Evolutionary conservation across 2,797 vertebrate genomes (phyloP).

Genomic region (Chromobotia macracanthus): DNA sequence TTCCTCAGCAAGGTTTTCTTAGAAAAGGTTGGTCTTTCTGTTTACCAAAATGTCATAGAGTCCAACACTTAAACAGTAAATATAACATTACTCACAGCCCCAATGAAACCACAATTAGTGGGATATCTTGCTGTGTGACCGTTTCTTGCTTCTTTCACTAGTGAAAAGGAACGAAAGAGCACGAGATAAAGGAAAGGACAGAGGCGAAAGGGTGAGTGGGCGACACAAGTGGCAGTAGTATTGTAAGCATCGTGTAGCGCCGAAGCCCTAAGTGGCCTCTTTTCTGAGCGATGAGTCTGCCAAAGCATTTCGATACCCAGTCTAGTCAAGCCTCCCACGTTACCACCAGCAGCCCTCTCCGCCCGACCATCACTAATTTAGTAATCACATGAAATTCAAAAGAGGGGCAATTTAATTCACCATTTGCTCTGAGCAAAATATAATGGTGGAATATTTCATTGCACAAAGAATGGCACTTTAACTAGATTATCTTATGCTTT

Average conservation of each 20-base stretch:
- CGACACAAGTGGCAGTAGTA: slow-evolving; percentile 17
- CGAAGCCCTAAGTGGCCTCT: slow-evolving; percentile 45
- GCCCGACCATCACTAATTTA: slow-evolving; percentile 64
- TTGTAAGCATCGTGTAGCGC: background rate
- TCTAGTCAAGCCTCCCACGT: slow-evolving; percentile 53
- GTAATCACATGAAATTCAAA: slow-evolving; percentile 64
- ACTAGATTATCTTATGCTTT: slow-evolving; percentile 65
- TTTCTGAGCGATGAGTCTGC: slow-evolving; percentile 45
- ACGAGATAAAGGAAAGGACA: slow-evolving; percentile 34
- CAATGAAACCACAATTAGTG: slow-evolving; percentile 7
- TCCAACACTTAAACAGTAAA: background rate
- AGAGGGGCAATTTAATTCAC: slow-evolving; percentile 65
- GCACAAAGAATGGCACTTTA: slow-evolving; percentile 61
- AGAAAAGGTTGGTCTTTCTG: no score
- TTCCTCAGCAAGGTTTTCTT: no score
- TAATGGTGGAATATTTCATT: slow-evolving; percentile 66
- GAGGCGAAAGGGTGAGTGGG: slow-evolving; percentile 27
- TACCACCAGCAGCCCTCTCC: slow-evolving; percentile 54
- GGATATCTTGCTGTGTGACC: background rate
- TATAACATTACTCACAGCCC: background rate
- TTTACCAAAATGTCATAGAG: background rate
- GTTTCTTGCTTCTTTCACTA: background rate
- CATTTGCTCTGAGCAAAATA: slow-evolving; percentile 63
- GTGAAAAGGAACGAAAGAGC: background rate
- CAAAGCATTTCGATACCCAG: slow-evolving; percentile 43